These are phyloP conservation scores for Eleginops maclovinus DNA, from an alignment of 2,113 vertebrate genomes.

Conservation along the genomic window DNA sequence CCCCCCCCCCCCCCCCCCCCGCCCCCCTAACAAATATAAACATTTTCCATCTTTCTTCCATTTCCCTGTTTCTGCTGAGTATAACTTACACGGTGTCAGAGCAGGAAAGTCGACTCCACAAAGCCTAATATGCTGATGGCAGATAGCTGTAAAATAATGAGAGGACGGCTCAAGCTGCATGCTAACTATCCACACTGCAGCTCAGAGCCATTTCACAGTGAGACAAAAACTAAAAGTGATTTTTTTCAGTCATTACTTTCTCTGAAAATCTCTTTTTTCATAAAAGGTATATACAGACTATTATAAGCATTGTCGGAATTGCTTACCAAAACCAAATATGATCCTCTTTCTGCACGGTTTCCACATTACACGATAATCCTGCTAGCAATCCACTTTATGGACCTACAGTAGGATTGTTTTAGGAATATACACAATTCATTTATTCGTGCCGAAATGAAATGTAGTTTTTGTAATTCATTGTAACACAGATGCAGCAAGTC, in stretches of 20 bases:
- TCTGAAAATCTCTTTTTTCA: slow-evolving; percentile 19
- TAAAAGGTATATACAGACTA: slow-evolving; percentile 15
- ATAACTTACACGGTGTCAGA: slow-evolving; percentile 27
- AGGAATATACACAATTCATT: neutral
- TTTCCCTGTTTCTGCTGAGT: slow-evolving; percentile 45
- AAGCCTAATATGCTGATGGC: slow-evolving; percentile 51
- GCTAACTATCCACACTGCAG: slow-evolving; percentile 44
- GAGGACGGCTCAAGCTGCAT: slow-evolving; percentile 33
- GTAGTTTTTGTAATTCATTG: neutral
- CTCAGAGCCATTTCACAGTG: slow-evolving; percentile 17
- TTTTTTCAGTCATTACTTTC: neutral
- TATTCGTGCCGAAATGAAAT: neutral
- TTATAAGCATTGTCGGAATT: slow-evolving; percentile 15
- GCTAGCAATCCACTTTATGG: neutral
- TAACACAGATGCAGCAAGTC: neutral
- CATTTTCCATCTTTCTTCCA: neutral
- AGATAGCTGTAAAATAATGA: slow-evolving; percentile 53
- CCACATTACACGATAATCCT: neutral
- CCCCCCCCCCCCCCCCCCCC: neutral
- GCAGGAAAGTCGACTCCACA: slow-evolving; percentile 40
- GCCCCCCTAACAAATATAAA: slow-evolving; percentile 15
- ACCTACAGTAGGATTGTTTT: neutral
- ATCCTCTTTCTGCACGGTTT: neutral
- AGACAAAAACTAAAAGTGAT: slow-evolving; percentile 11
- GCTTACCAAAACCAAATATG: slow-evolving; percentile 18